Conservation (phyloP, 2,888 invertebrate species). For the Aelia acuminata region DNA sequence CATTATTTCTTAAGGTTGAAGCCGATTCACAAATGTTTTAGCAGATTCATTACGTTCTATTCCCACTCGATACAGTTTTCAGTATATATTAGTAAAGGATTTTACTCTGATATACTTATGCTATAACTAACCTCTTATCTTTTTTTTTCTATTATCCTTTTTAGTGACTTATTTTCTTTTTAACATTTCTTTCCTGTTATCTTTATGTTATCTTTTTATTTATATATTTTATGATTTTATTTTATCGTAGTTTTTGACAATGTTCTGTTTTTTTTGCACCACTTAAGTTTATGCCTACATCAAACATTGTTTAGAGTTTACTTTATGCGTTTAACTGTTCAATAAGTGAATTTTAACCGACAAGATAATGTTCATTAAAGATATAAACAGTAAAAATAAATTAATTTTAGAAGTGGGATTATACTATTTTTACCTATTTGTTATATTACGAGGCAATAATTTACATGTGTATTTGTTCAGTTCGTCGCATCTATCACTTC, state of each 20-base stretch:
- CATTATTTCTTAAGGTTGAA: conserved; percentile 56
- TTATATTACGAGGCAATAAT: not conserved
- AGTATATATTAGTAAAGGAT: conserved; percentile 36
- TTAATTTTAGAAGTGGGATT: not conserved
- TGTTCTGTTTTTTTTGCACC: not conserved
- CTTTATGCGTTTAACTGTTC: not conserved
- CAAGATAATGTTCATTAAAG: not conserved
- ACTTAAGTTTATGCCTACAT: not conserved
- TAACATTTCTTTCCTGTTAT: conserved; percentile 31
- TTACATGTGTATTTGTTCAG: not conserved
- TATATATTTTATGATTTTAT: conserved; percentile 22
- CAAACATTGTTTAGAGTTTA: not conserved
- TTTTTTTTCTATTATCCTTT: conserved; percentile 49
- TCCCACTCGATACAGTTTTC: not conserved
- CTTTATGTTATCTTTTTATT: conserved; percentile 20
- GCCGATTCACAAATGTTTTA: conserved; percentile 43
- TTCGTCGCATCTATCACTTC: not conserved
- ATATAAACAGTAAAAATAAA: not conserved
- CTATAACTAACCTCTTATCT: conserved; percentile 54
- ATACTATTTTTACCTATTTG: not conserved
- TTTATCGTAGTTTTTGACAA: not conserved
- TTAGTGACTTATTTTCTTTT: conserved; percentile 26
- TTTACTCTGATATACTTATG: not conserved
- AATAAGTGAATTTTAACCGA: too few species aligned
- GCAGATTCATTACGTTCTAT: conserved; percentile 38